Base-by-base conservation (phyloP, 1,140 invertebrate species). In the Panagrolaimus sp. region DNA sequence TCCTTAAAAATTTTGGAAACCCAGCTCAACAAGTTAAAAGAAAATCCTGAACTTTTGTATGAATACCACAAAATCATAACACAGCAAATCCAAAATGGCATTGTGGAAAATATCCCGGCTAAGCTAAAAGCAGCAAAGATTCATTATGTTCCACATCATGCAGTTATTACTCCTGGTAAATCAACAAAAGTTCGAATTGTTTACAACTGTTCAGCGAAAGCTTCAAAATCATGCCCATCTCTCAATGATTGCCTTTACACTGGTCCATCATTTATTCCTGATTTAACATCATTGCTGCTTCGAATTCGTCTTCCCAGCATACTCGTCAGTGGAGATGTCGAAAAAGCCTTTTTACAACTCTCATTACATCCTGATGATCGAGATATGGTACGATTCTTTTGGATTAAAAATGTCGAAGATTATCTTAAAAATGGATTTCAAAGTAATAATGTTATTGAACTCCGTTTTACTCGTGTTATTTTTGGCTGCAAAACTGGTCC, bases 101-200 rank as follows among this genome's bases (percentile, higher is more conserved):
- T 38, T 4, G 7, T 4, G 2, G 31, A 38, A 7, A 2, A 2
- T 38, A 7, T 7, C 2, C 31, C 31, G 7, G 7, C 2, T 4
- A 38, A 38, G 2, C 31, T 7, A 2, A 38, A 2, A 38, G 2
- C 31, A 38, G 7, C 31, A 2, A 38, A 38, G 31, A 2, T 4
- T 4, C 2, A 4, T 81, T 79, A 86, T 83, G 80, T 86, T 8
- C 83, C 85, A 7, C 85, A 86, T 78, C 85, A 86, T 47, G 65
- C 65, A 0, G 82, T 86, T 0, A n/a, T 73, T 9, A 70, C 64
- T 20, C 47, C 51, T 23, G 74, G 70, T 38, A 73, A 72, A 20
- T 38, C 31, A 4, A 45, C 42, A 2, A 80, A 80, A 1, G 78
- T 78, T 0, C 71, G 84, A 8, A 74, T 79, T 9, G 83, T 84